Conservation (phyloP, 2,797 vertebrate genomes). For the Syngnathus acus region DNA sequence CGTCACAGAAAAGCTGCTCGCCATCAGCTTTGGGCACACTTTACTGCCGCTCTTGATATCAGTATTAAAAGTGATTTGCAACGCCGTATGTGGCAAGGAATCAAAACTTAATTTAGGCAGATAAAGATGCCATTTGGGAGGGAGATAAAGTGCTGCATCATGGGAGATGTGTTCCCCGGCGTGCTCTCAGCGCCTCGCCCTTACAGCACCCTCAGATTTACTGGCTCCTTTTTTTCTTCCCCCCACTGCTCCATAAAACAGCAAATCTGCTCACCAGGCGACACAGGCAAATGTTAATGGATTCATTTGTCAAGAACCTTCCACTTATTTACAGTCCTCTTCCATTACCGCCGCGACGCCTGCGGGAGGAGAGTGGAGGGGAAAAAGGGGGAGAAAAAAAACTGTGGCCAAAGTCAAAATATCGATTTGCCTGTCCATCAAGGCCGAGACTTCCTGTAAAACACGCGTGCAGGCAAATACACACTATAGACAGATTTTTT, state of each 20-base stretch:
- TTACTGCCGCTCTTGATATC: conserved; percentile 75
- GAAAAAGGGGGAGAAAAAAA: conserved; percentile 30
- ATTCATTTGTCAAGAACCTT: conserved; percentile 78
- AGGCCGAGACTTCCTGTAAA: conserved; percentile 54
- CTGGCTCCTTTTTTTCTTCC: conserved; percentile 65
- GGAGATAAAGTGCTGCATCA: conserved; percentile 79
- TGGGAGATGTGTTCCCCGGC: conserved; percentile 65
- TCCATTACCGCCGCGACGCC: conserved; percentile 65
- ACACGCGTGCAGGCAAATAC: conserved; percentile 40
- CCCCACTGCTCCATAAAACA: conserved; percentile 72
- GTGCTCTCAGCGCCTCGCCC: conserved; percentile 60
- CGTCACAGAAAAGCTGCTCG: conserved; percentile 66
- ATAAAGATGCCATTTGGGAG: conserved; percentile 80
- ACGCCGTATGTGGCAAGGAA: conserved; percentile 79
- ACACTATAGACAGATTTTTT: conserved; percentile 34
- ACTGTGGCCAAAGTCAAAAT: conserved; percentile 68
- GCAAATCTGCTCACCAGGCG: conserved; percentile 72
- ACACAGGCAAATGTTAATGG: conserved; percentile 82
- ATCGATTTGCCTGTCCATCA: conserved; percentile 70
- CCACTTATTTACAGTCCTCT: conserved; percentile 76
- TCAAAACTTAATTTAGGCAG: conserved; percentile 83
- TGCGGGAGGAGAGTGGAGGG: conserved; percentile 24
- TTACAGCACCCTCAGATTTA: conserved; percentile 72
- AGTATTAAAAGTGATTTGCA: conserved; percentile 80
- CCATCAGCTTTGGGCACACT: conserved; percentile 63